Conservation (phyloP, 2,797 vertebrate species). For the Thunnus albacares region DNA sequence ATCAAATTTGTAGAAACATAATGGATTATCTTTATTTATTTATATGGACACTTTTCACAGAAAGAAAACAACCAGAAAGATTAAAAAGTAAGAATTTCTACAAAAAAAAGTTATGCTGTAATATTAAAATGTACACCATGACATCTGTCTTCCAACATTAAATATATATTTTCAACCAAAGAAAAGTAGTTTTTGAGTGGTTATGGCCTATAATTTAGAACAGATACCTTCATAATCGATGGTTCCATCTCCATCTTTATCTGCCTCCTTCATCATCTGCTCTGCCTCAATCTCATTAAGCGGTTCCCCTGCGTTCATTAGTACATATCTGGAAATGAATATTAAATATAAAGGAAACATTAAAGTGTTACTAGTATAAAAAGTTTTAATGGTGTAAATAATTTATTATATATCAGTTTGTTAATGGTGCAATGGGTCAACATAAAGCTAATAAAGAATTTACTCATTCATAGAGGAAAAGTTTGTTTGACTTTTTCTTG, state of each 20-base stretch:
- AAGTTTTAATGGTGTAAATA: not conserved
- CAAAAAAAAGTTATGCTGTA: not conserved
- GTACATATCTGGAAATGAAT: constrained; percentile 70
- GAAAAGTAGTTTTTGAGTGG: not conserved
- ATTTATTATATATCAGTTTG: not conserved
- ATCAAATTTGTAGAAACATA: constrained; percentile 1
- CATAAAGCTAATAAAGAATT: not conserved
- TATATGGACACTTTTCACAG: no score
- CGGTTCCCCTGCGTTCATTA: constrained; percentile 81
- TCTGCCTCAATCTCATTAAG: constrained; percentile 81
- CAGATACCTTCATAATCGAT: constrained; percentile 80
- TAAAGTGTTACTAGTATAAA: not conserved
- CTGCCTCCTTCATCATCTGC: constrained; percentile 85
- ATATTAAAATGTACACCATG: not conserved
- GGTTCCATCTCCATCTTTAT: constrained; percentile 82
- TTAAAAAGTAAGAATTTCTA: not conserved
- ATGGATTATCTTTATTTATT: not conserved
- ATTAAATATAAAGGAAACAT: not conserved
- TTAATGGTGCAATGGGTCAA: not conserved
- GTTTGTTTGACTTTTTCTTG: not conserved
- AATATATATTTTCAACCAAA: constrained; percentile 3
- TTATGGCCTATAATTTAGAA: not conserved
- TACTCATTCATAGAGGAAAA: not conserved
- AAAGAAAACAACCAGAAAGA: not conserved
- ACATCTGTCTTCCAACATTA: not conserved